Percentiles rank a stretch among this genome's conserved stretches.
Conservation (phyloP, 92 coral and sea anemone species). For the Plumapathes pennacea region DNA sequence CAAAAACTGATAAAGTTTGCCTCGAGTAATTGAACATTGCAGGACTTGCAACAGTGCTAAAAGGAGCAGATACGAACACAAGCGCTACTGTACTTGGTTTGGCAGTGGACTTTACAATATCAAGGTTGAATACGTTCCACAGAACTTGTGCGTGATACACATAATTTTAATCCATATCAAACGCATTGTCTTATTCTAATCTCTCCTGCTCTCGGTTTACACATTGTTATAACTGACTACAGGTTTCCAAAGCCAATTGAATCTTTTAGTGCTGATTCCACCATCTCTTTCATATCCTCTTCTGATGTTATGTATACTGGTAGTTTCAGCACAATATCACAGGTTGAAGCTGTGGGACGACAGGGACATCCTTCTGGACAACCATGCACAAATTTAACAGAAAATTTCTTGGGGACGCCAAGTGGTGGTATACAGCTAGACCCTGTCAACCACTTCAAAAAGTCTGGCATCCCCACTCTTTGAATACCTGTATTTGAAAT, state of each 20-base stretch:
- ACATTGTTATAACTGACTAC: conserved; percentile 3
- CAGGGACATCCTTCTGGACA: conserved; percentile 56
- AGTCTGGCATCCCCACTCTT: conserved; percentile 11
- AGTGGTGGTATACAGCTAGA: conserved; percentile 19
- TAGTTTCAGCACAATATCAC: conserved; percentile 47
- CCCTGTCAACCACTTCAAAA: conserved; percentile 33
- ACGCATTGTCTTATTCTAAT: no score
- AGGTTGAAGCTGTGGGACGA: conserved; percentile 76
- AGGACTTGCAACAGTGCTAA: no score
- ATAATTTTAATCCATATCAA: no score
- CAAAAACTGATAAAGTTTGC: conserved; percentile 51
- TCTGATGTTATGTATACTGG: conserved; percentile 55
- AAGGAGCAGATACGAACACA: no score
- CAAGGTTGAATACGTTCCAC: no score
- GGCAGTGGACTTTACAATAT: no score
- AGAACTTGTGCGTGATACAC: no score
- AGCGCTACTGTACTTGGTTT: no score
- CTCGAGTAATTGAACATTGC: neutral
- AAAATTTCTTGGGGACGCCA: conserved; percentile 57
- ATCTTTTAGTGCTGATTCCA: conserved; percentile 57
- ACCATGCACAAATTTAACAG: conserved; percentile 60
- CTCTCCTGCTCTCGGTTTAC: no score
- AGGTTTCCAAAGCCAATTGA: conserved; percentile 54
- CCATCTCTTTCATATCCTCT: conserved; percentile 56
- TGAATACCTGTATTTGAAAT: conserved; percentile 14